Evolutionary conservation across 1,140 invertebrate species (phyloP), one percentile per base, ranked within the genome.

Genomic region (Atta texana): DNA sequence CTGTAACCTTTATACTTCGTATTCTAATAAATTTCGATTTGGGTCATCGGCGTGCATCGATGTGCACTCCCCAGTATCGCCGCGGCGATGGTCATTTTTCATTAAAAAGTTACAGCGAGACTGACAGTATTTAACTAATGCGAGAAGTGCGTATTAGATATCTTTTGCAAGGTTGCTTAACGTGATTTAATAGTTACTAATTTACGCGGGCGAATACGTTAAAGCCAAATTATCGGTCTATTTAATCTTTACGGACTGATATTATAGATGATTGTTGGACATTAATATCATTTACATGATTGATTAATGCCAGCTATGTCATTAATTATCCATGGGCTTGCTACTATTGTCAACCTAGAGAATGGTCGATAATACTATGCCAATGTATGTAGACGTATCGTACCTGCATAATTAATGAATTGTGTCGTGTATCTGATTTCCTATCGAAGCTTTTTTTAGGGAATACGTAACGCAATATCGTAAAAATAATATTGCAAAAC

Each of bases 11-110:
- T 89, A 57, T 87, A 78, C 59, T 34, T 68, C 84, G 88, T 85
- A 75, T 77, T 86, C 55, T 81, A 82, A 90, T 89, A 89, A 89
- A 89, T 88, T 87, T 59, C 77, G 71, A 89, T 90, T 89, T 89
- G 61, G 89, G 89, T 90, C 85, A 89, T 69, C 89, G 84, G 49
- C 69, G 85, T 75, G 72, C 68, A 61, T 69, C 68, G 85, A 86
- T 39, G 39, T 34, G 44, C 12, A 16, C 3, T n/a, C 0, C 24
- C 18, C 5, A 21, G 18, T 44, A 55, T 21, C 77, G 21, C 2
- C 18, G 8, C 3, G 18, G 68, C 24, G 18, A 12, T 21, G 12
- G 24, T 31, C 18, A 57, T n/a, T n/a, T 72, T 39, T 59, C 53
- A 8, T 82, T 82, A 72, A 74, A 61, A 34, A 80, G 18, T 7